These are phyloP conservation scores for Tragelaphus eurycerus DNA, from an alignment of 2,797 vertebrate species.

Conservation along the genomic window DNA sequence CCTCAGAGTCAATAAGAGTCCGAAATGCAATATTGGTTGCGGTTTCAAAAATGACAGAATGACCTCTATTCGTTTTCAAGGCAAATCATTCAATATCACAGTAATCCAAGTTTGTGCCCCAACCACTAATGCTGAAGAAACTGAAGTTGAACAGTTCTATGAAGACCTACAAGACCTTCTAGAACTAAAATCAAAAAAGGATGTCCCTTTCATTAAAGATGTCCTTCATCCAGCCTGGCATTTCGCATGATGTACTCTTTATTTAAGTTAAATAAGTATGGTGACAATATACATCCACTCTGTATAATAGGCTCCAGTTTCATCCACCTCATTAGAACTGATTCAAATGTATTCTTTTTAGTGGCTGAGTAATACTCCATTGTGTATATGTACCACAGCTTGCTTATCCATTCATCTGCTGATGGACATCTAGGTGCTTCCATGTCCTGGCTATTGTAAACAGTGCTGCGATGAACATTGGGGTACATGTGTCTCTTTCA, in stretches of 20 bases:
- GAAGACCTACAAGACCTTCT: neutral
- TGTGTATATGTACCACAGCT: too few relatives aligned
- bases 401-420: too few relatives aligned
- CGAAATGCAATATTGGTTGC: neutral
- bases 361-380: too few relatives aligned
- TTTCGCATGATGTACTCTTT: neutral
- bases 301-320: too few relatives aligned
- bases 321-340: too few relatives aligned
- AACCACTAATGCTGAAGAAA: neutral
- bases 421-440: too few relatives aligned
- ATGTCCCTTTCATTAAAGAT: neutral
- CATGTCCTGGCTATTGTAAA: too few relatives aligned
- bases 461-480: too few relatives aligned
- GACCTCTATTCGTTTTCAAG: neutral
- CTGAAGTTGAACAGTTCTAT: neutral
- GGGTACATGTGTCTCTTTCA: too few relatives aligned
- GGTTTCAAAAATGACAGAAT: neutral
- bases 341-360: too few relatives aligned
- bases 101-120: neutral
- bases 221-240: rapidly evolving
- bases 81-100: neutral
- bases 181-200: neutral
- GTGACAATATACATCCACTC: neutral
- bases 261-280: neutral
- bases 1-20: neutral